Evolutionary conservation across 2,888 invertebrate species (phyloP).

Genomic region (Drosophila merina): DNA sequence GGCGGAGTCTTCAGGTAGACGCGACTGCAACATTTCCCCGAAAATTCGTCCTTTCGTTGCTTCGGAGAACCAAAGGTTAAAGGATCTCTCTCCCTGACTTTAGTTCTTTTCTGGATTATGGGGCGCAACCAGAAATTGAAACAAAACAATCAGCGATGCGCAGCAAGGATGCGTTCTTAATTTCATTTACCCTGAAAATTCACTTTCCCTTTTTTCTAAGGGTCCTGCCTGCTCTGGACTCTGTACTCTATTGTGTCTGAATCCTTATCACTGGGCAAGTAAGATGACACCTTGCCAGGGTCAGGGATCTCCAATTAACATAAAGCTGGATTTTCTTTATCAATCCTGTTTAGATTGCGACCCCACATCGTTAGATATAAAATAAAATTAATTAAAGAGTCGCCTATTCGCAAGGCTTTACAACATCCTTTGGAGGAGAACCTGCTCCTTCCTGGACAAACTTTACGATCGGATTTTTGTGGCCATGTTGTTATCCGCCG

Average conservation of each 20-base stretch:
- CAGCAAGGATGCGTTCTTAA: constrained; percentile 79
- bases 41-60: constrained; percentile 61
- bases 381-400: background rate
- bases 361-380: too few species aligned
- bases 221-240: background rate
- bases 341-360: too few species aligned
- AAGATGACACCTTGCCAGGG: constrained; percentile 65
- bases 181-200: constrained; percentile 73
- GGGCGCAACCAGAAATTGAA: constrained; percentile 73
- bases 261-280: constrained; percentile 52
- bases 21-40: constrained; percentile 42
- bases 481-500: constrained; percentile 26
- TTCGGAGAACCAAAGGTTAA: constrained; percentile 31
- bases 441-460: constrained; percentile 3
- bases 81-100: constrained; percentile 7
- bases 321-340: background rate
- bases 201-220: constrained; percentile 71
- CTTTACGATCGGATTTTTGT: constrained; percentile 40
- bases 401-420: background rate
- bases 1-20: constrained; percentile 64
- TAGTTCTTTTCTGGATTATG: constrained; percentile 33
- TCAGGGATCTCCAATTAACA: constrained; percentile 1
- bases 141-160: constrained; percentile 79
- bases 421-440: background rate
- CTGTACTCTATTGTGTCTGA: background rate